A percentile compares a stretch with the other conserved stretches of the same genome.
Evolutionary conservation across 1,140 invertebrate genomes (phyloP).

Genomic region (Andrena cerasifolii): DNA sequence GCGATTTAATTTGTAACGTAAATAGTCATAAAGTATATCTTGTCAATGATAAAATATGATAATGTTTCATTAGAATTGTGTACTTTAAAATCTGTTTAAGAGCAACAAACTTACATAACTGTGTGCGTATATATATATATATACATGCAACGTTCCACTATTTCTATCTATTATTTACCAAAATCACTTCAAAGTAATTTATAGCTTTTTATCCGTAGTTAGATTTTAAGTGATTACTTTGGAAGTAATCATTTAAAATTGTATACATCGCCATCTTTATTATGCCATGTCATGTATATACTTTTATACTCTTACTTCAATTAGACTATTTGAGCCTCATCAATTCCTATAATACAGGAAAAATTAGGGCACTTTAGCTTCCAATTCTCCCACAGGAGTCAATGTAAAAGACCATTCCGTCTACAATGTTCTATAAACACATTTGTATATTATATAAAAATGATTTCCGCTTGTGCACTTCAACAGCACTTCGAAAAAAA

Average conservation of each 20-base stretch:
- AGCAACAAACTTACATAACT: constrained; percentile 2
- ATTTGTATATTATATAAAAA: constrained; percentile 56
- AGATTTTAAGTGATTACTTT: constrained; percentile 46
- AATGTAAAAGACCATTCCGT: constrained; percentile 55
- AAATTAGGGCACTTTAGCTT: constrained; percentile 56
- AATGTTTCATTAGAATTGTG: constrained; percentile 19
- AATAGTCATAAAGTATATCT: constrained; percentile 22
- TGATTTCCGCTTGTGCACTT: constrained; percentile 36
- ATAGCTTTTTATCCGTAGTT: constrained; percentile 14
- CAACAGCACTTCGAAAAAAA: constrained; percentile 36
- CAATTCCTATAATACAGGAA: constrained; percentile 53
- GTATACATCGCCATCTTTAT: constrained; percentile 15
- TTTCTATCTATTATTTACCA: constrained; percentile 18
- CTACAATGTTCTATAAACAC: constrained; percentile 57
- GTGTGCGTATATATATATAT: background rate
- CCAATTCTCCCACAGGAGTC: constrained; percentile 42
- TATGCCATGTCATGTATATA: constrained; percentile 31
- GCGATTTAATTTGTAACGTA: background rate
- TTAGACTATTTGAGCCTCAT: constrained; percentile 55
- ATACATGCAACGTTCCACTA: background rate
- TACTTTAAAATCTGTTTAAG: constrained; percentile 21
- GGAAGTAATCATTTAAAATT: constrained; percentile 49
- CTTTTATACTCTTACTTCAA: constrained; percentile 22
- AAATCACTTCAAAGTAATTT: constrained; percentile 26
- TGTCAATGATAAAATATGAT: background rate